Base-by-base conservation (phyloP, 2,113 vertebrate genomes). In the Pterophyllum scalare region DNA sequence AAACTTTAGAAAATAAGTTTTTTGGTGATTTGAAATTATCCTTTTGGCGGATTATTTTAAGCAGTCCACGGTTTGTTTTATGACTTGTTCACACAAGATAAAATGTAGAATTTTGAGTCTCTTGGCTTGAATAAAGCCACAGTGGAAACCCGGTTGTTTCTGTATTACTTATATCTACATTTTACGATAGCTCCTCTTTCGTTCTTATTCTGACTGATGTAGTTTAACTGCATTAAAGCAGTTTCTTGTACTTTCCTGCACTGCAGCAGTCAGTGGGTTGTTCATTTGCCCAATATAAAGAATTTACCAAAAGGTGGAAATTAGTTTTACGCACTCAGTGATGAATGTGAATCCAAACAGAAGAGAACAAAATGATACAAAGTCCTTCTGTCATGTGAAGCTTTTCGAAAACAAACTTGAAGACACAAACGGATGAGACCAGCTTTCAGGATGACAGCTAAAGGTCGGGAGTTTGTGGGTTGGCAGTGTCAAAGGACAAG, bases 401-500 rank as follows among this genome's bases (percentile, higher is more conserved):
- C 28, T 76, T 76, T 77, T 86, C 67, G 46, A 72, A 31, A 26
- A 20, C 67, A 72, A n/a, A 54, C 46, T 78, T 72, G 10, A 59
- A 60, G 35, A 26, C 26, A 22, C 43, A 72, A 43, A 82, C 59
- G 77, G 35, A 59, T 31, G 4, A 15, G 74, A 58, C 83, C 43
- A 59, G 12, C 40, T 43, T 26, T 56, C 5, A 49, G 2, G 14
- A 28, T 82, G 64, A 80, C 82, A 79, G 72, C 61, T 77, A 59
- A 75, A 81, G 59, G 72, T 85, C 84, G 84, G 28, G 38, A 58
- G 85, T 56, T 17, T 64, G 76, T 76, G 54, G 72, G 52, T 26
- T 35, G 46, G 22, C 31, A 43, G 56, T 33, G 33, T 70, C 24
- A 24, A 74, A 72, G 12, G 6, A 31, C 26, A 70, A 52, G 46